These are phyloP conservation scores for Drosophila sordidapex DNA, from an alignment of 2,888 invertebrate genomes.

Conservation along the genomic window DNA sequence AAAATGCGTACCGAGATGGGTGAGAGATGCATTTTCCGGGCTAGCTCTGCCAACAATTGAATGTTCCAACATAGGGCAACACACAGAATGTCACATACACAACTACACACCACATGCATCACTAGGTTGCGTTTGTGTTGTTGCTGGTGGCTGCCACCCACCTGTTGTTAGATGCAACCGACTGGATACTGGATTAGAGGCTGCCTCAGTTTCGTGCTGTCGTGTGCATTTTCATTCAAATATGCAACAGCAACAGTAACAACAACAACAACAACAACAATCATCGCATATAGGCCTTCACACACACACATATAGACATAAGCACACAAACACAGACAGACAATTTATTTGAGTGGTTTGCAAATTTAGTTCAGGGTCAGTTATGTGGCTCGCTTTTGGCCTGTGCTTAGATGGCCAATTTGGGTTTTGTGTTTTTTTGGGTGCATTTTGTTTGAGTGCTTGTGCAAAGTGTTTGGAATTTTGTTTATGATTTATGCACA, in stretches of 20 bases:
- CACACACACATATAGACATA: slow-evolving; percentile 27
- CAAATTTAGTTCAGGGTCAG: slow-evolving; percentile 79
- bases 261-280: slow-evolving; percentile 58
- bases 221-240: slow-evolving; percentile 58
- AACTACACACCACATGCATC: slow-evolving; percentile 20
- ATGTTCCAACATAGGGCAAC: slow-evolving; percentile 26
- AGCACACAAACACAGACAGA: slow-evolving; percentile 16
- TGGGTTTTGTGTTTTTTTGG: slow-evolving; percentile 34
- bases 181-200: slow-evolving; percentile 75
- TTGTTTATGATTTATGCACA: slow-evolving; percentile 68
- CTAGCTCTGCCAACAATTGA: slow-evolving; percentile 40
- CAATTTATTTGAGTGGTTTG: slow-evolving; percentile 60
- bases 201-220: slow-evolving; percentile 41
- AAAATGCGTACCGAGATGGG: background rate
- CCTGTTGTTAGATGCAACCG: slow-evolving; percentile 68
- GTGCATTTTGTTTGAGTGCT: slow-evolving; percentile 17
- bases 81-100: slow-evolving; percentile 7
- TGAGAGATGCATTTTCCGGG: slow-evolving; percentile 32
- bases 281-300: slow-evolving; percentile 48
- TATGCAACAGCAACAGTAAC: slow-evolving; percentile 51
- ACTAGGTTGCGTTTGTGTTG: slow-evolving; percentile 25
- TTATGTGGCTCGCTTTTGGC: slow-evolving; percentile 64
- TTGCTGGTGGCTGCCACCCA: slow-evolving; percentile 55
- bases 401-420: slow-evolving; percentile 63
- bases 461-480: slow-evolving; percentile 30